Percentiles rank a stretch among this genome's conserved stretches.
Evolutionary conservation across 2,888 invertebrate genomes (phyloP).

Genomic region (Perizoma flavofasciatum): DNA sequence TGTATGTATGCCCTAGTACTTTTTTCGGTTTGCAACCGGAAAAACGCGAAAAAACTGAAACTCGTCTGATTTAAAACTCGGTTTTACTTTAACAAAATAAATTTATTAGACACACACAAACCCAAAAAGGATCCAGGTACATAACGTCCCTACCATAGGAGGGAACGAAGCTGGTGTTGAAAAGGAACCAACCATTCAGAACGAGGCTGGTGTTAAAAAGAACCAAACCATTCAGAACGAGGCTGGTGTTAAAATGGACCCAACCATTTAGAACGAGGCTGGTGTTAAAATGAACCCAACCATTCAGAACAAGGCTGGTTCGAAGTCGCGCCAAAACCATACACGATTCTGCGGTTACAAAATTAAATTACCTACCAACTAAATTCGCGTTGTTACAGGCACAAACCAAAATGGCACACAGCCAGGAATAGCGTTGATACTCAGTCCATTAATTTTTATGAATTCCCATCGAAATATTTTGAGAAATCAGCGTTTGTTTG

Average conservation of each 20-base stretch:
- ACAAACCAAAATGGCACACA: conserved; percentile 28
- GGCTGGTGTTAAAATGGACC: not conserved
- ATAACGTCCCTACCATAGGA: too few species aligned
- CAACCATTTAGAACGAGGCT: not conserved
- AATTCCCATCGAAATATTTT: not conserved
- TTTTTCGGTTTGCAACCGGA: too few species aligned
- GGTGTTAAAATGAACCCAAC: not conserved
- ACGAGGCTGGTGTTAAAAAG: too few species aligned
- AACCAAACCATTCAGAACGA: too few species aligned
- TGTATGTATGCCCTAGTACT: too few species aligned
- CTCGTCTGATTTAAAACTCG: too few species aligned
- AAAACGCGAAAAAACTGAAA: too few species aligned
- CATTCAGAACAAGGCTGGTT: not conserved
- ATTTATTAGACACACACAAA: too few species aligned
- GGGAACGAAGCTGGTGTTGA: too few species aligned
- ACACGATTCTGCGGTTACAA: conserved; percentile 22
- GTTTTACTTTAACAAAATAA: too few species aligned
- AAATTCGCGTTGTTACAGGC: conserved; percentile 16
- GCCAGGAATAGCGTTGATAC: conserved; percentile 18
- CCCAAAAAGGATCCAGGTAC: too few species aligned
- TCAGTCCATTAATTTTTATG: conserved; percentile 7
- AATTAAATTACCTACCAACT: conserved; percentile 26
- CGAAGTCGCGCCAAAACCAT: conserved; percentile 38
- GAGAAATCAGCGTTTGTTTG: not conserved
- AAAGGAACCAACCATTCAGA: too few species aligned